phyloP scores from a whole-genome alignment of 2,113 vertebrate genomes.

The Macrotis lagotis region DNA sequence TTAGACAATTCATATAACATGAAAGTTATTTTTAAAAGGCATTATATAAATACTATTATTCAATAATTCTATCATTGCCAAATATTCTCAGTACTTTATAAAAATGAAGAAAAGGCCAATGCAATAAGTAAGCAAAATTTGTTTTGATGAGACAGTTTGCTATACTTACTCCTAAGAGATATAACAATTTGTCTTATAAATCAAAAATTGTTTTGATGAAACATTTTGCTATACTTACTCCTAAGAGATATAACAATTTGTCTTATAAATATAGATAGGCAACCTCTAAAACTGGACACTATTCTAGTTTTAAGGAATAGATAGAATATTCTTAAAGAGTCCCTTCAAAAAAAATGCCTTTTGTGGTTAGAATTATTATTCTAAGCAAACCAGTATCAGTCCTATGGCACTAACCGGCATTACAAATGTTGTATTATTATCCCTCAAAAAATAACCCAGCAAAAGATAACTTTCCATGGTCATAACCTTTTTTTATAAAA shows the following conservation, averaged over 20 bases:
- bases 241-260: conserved; percentile 3
- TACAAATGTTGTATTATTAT: neutral
- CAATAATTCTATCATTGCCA: neutral
- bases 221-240: neutral
- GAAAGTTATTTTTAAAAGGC: neutral
- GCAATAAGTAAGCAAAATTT: neutral
- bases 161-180: conserved; percentile 21
- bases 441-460: neutral
- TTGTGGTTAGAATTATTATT: neutral
- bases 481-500: neutral
- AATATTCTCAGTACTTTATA: neutral
- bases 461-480: neutral
- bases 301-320: conserved; percentile 12
- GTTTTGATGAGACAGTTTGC: neutral
- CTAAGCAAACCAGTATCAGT: neutral
- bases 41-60: neutral
- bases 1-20: neutral
- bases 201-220: conserved; percentile 14
- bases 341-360: neutral
- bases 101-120: neutral
- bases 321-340: neutral
- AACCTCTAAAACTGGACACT: neutral
- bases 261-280: neutral
- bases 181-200: neutral
- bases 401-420: neutral